Base-by-base conservation (phyloP, 2,888 invertebrate genomes). In the Erebia aethiops region DNA sequence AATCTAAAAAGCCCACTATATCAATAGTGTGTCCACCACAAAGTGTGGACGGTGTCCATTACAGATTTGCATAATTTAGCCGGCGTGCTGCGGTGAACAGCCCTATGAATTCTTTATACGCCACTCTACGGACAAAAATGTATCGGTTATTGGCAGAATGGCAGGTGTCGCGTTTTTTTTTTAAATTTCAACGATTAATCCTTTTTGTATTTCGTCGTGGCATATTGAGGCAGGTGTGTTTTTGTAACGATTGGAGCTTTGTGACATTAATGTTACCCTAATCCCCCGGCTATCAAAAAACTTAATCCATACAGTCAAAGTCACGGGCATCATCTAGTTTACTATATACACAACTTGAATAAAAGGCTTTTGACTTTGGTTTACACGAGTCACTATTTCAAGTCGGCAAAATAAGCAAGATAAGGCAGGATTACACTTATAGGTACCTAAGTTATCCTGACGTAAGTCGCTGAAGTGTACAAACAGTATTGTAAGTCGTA, bases 61-160 rank as follows among this genome's bases (percentile, higher is more conserved):
- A 91, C 84, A 84, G 85, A 87, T 87, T 82, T 92, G 91, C 90
- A 92, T 92, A 90, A 89, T 92, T 92, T 86, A 92, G 81, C 76
- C 77, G 82, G 81, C 80, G 86, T 87, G 84, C 89, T 86, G 89
- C 87, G 83, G 83, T 86, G 86, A n/a, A n/a, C 80, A 71, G 85
- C 82, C 79, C 82, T 65, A 82, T 92, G 88, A 91, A 92, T 91
- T 84, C 85, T 92, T 92, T 88, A 92, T 91, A 78, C 77, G 71
- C 80, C 80, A 79, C 80, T 81, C 79, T 77, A 78, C 76, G 77
- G 80, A 11, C 81, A 85, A 87, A 88, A 89, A 86, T 84, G 83
- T 84, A 79, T 78, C 76, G 76, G 78, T 83, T 86, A 90, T 88
- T 89, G 90, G 86, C 61, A 46, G 61, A 18, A 21, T 46, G 61